phyloP scores from a whole-genome alignment of 2,888 invertebrate species.

The Cristatella mucedo region DNA sequence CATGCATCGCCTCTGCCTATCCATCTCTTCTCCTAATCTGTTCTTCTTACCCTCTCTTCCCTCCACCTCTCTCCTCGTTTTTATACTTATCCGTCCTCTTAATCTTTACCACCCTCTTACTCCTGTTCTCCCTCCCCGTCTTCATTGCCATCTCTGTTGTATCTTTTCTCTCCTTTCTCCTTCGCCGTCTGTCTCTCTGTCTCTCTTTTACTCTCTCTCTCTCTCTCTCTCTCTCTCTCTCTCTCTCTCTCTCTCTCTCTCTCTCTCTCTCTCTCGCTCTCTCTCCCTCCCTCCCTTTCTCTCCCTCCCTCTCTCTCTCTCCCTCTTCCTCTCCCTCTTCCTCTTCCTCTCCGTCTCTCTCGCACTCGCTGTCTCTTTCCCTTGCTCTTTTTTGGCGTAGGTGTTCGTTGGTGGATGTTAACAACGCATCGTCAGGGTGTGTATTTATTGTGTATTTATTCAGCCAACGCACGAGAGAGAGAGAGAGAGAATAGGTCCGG shows the following conservation, averaged over 20 bases:
- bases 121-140: conserved; percentile 1
- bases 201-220: no score
- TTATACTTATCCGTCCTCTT: background rate
- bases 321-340: background rate
- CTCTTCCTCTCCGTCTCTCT: background rate
- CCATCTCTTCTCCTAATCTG: no score
- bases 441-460: no score
- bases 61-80: background rate
- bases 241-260: background rate
- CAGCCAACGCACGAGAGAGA: no score
- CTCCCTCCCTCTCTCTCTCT: background rate
- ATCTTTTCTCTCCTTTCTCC: no score
- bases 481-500: no score
- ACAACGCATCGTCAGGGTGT: no score
- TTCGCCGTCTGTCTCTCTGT: background rate
- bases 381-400: no score
- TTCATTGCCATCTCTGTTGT: background rate
- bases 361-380: background rate
- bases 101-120: background rate
- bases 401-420: no score
- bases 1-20: no score
- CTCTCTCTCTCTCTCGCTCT: background rate
- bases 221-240: background rate
- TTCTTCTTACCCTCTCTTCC: no score
- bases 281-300: background rate